A percentile compares a stretch with the other conserved stretches of the same genome.
Conservation (phyloP, 2,888 invertebrate species). For the Coenonympha glycerion region DNA sequence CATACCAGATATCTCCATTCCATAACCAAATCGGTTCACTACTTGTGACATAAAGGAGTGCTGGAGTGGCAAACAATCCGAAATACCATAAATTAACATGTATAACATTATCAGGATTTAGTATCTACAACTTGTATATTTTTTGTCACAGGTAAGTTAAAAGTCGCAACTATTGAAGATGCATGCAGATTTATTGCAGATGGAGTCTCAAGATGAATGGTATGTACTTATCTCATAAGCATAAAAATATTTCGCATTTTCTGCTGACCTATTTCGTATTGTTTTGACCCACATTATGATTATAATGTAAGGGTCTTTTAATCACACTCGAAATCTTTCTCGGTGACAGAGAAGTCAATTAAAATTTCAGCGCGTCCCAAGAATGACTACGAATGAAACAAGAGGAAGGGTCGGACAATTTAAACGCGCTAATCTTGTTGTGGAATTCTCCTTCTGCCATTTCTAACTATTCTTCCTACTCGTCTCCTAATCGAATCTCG, state of each 20-base stretch:
- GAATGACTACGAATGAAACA: conserved; percentile 16
- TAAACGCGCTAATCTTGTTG: conserved; percentile 20
- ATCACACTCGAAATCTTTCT: neutral
- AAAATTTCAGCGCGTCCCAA: conserved; percentile 8
- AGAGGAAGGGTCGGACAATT: conserved; percentile 14
- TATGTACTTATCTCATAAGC: neutral
- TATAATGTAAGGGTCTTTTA: neutral
- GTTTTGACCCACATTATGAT: neutral
- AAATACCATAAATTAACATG: no score
- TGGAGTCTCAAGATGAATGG: neutral
- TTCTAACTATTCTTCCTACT: conserved; percentile 18
- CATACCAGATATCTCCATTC: no score
- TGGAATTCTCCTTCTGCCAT: conserved; percentile 13
- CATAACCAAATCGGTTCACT: no score
- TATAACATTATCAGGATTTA: no score
- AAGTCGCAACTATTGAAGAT: neutral
- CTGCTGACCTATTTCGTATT: neutral
- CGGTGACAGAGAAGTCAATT: conserved; percentile 3
- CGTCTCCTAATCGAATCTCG: conserved; percentile 20
- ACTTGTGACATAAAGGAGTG: no score
- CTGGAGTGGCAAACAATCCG: no score
- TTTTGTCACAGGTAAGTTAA: conserved; percentile 15
- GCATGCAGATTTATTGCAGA: no score
- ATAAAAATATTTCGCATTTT: neutral
- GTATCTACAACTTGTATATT: no score